Evolutionary conservation across 92 coral and sea anemone species (phyloP), one percentile per base, ranked within the genome.

Genomic region (Parazoanthus darwini): DNA sequence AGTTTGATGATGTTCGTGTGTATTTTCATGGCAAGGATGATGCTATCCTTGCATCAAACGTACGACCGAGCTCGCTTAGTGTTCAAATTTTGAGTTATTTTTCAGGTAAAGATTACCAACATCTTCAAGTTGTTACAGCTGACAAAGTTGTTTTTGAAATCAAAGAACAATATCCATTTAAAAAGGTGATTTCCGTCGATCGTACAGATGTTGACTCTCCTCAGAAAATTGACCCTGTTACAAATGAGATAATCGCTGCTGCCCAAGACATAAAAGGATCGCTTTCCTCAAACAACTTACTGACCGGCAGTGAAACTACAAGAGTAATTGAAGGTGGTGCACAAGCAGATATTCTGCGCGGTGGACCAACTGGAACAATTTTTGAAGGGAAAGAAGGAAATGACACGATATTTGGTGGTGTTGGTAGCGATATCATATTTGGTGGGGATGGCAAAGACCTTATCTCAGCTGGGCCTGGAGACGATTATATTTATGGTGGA

Each of bases 91-190:
- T 63, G 70, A 63, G 26, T 63, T 63, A 18, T 22, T 63, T 63
- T 63, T 18, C 7, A 63, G 6, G 26, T 63, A 8, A 63, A 23
- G 89, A 1, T 79, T 84, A 88, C n/a, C 91, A 91, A 36, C 93
- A 91, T 58, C 93, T 91, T 56, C 86, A 89, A 77, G 23, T 91
- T 16, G 44, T 33, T 44, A 38, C 93, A n/a, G 59, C 72, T 0
- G 92, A 87, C 65, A 54, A 90, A 51, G 82, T 92, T 4, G 68
- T 50, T 2, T 92, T 92, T 87, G 37, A 86, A 3, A 63, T 63
- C 26, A 63, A 0, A 6, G 25, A 63, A 63, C n/a, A 63, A 18
- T 9, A 63, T 22, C 70, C 70, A 3, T 63, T 63, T 63, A 63
- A 6, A 63, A 63, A 63, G 3, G 70, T 63, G 70, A 63, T 23